Conservation (phyloP, 2,113 vertebrate genomes). For the Platichthys stellatus region DNA sequence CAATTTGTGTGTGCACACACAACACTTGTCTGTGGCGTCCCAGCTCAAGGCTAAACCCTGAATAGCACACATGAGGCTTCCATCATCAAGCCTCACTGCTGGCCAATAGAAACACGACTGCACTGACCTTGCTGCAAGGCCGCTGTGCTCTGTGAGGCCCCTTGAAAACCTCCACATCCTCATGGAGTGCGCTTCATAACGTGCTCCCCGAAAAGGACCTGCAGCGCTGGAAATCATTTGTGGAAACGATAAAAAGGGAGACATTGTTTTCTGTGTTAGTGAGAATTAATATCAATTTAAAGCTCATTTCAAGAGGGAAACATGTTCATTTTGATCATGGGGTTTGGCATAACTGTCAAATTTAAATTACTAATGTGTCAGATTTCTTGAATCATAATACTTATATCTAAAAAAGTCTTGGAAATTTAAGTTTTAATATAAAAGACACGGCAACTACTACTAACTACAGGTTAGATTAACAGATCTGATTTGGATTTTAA, state of each 20-base stretch:
- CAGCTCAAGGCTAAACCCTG: conserved; percentile 69
- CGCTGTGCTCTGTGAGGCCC: conserved; percentile 15
- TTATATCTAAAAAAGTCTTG: too few relatives aligned
- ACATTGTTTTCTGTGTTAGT: background rate
- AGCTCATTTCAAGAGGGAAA: background rate
- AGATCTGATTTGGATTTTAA: too few relatives aligned
- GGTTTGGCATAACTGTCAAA: background rate
- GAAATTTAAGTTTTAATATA: too few relatives aligned
- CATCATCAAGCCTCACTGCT: background rate
- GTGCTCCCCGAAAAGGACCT: conserved; percentile 16
- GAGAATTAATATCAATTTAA: conserved; percentile 6
- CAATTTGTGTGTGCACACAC: background rate
- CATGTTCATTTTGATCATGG: background rate
- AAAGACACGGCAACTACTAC: too few relatives aligned
- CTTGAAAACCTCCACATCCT: conserved; percentile 27
- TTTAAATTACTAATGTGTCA: too few relatives aligned
- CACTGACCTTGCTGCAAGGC: conserved; percentile 59
- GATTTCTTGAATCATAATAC: too few relatives aligned
- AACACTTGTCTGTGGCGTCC: conserved; percentile 24
- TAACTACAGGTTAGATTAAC: too few relatives aligned
- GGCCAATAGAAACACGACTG: conserved; percentile 44
- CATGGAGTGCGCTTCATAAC: conserved; percentile 19
- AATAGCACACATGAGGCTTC: conserved; percentile 66
- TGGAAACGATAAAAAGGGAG: conserved; percentile 2
- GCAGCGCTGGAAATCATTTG: conserved; percentile 8